phyloP scores from a whole-genome alignment of 2,797 vertebrate species.

The Mycteria americana region DNA sequence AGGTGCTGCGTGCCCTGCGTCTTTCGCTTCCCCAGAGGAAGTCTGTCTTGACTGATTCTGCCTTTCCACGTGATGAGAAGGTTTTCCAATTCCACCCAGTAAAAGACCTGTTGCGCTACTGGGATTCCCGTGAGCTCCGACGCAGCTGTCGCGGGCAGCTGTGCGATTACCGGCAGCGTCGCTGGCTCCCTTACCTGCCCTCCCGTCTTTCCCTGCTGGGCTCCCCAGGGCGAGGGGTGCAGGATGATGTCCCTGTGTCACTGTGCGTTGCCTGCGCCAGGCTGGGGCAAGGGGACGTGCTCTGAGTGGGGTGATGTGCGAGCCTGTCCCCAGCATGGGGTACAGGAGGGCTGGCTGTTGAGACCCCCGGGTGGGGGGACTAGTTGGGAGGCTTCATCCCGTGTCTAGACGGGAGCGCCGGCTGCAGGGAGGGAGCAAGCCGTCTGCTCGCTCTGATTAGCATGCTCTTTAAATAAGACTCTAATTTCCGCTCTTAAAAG shows the following conservation, averaged over 20 bases:
- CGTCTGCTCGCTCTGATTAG: constrained; percentile 34
- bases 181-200: background rate
- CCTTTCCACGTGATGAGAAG: background rate
- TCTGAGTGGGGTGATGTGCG: rapidly evolving
- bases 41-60: background rate
- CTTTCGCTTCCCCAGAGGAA: background rate
- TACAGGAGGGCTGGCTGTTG: background rate
- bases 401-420: background rate
- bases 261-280: background rate
- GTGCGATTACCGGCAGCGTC: rapidly evolving
- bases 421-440: background rate
- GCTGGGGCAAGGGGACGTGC: rapidly evolving
- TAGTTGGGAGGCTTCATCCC: background rate
- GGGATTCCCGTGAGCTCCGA: background rate
- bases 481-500: constrained; percentile 49
- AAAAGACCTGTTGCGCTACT: background rate
- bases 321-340: background rate
- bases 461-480: constrained; percentile 65
- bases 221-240: background rate
- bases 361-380: background rate
- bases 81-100: background rate
- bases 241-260: background rate
- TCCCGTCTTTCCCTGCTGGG: rapidly evolving
- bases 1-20: background rate
- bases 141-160: background rate